Base-by-base conservation (phyloP, 2,888 invertebrate genomes). In the Agrochola circellaris region DNA sequence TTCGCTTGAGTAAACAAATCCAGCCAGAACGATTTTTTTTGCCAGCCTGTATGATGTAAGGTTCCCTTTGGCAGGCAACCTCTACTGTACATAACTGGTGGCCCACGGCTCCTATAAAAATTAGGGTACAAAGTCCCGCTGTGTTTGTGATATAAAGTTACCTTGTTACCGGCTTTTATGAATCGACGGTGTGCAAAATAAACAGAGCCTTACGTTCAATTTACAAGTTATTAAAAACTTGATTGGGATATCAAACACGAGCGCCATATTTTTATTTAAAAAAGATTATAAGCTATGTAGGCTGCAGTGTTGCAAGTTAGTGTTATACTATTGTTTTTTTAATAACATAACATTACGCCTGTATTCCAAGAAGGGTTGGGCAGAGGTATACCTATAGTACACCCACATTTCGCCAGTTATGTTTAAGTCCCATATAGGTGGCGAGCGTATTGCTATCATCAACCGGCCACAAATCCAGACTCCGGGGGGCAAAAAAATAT, bases 141-240 rank as follows among this genome's bases (percentile, higher is more conserved):
- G 79, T 42, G 70, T 54, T 68, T 30, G n/a, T 23, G 67, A n/a
- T 9, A 45, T 38, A 58, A 64, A 70, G 60, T 73, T 58, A 62
- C 45, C 58, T 62, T 80, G 80, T 74, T 78, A 78, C 61, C 69
- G 58, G 68, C 68, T 48, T 69, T 77, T 64, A 64, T 70, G 69
- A 75, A 80, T 67, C 38, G 54, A 8, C 54, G 38, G 30, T 51
- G 51, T 7, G 45, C 4, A 60, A 67, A 56, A 62, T 68, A 60
- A 69, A 62, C 69, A 65, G 15, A 23, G 66, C 64, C 67, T 73
- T 62, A 48, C 60, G 58, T 54, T 67, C 34, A 79, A 85, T 82
- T 74, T 79, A 42, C 65, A 64, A 69, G 69, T 75, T 86, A 85
- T 79, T 85, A 82, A 75, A 76, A 67, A 15, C 64, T 73, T 61